Evolutionary conservation across 2,888 invertebrate genomes (phyloP).

Genomic region (Lamproptera curius): DNA sequence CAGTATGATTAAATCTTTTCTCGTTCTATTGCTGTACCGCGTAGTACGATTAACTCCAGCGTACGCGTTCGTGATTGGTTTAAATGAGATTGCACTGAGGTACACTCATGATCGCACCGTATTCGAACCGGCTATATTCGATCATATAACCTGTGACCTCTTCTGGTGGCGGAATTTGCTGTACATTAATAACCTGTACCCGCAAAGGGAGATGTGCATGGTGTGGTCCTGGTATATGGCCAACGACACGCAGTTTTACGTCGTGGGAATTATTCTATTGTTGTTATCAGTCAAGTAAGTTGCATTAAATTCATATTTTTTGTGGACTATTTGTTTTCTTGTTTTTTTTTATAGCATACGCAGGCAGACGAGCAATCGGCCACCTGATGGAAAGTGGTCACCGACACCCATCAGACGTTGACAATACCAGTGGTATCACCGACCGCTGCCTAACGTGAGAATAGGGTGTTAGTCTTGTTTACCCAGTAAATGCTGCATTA

Average conservation of each 20-base stretch:
- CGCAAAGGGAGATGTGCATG: conserved; percentile 87
- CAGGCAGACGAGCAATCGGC: no score
- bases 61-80: conserved; percentile 87
- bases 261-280: conserved; percentile 81
- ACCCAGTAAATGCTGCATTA: no score
- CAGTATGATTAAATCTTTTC: conserved; percentile 65
- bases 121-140: conserved; percentile 84
- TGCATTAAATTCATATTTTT: no score
- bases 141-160: conserved; percentile 84
- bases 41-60: conserved; percentile 88
- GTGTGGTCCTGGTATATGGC: conserved; percentile 91
- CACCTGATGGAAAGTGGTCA: no score
- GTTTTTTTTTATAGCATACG: no score
- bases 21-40: conserved; percentile 72
- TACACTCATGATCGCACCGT: conserved; percentile 85
- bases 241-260: conserved; percentile 88
- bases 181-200: conserved; percentile 89
- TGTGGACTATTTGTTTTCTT: no score
- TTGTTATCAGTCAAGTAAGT: conserved; percentile 83
- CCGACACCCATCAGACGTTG: no score
- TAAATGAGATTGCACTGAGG: conserved; percentile 84
- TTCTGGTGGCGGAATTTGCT: conserved; percentile 93
- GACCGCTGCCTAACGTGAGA: no score
- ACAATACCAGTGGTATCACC: no score
- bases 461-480: no score